Evolutionary conservation across 2,888 invertebrate genomes (phyloP).

Genomic region (Leptopilina drosophilae): DNA sequence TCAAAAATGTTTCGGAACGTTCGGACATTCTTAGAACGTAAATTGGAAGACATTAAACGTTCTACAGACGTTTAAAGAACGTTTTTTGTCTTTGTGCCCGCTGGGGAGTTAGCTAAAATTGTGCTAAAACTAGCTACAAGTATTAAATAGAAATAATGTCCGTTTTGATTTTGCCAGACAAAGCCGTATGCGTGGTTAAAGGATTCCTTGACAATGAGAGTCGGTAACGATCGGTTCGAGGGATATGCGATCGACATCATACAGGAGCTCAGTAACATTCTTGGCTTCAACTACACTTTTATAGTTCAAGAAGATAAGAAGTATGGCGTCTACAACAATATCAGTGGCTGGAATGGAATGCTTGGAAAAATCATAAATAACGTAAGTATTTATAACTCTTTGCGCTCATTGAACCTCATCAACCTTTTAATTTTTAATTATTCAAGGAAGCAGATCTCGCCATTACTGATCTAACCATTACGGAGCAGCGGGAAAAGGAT

Average conservation of each 20-base stretch:
- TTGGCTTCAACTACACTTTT: constrained; percentile 91
- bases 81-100: too few relatives aligned
- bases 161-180: constrained; percentile 79
- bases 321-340: constrained; percentile 84
- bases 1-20: too few relatives aligned
- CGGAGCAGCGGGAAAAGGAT: constrained; percentile 90
- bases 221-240: constrained; percentile 90
- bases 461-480: constrained; percentile 93
- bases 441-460: constrained; percentile 91
- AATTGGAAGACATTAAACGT: too few relatives aligned
- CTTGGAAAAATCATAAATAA: constrained; percentile 84
- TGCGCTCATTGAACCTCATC: too few relatives aligned
- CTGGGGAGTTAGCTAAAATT: too few relatives aligned
- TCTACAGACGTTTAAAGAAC: too few relatives aligned
- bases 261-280: constrained; percentile 85
- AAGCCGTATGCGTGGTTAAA: constrained; percentile 93
- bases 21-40: too few relatives aligned
- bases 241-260: constrained; percentile 94
- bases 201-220: constrained; percentile 81
- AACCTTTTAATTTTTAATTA: neutral
- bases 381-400: constrained; percentile 78
- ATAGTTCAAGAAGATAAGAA: constrained; percentile 86
- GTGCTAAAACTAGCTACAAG: too few relatives aligned
- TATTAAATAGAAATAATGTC: too few relatives aligned
- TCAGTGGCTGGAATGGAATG: constrained; percentile 86